Evolutionary conservation across 2,888 invertebrate genomes (phyloP), one percentile per base, ranked within the genome.

Genomic region (Dyspetes luteomarginatus): DNA sequence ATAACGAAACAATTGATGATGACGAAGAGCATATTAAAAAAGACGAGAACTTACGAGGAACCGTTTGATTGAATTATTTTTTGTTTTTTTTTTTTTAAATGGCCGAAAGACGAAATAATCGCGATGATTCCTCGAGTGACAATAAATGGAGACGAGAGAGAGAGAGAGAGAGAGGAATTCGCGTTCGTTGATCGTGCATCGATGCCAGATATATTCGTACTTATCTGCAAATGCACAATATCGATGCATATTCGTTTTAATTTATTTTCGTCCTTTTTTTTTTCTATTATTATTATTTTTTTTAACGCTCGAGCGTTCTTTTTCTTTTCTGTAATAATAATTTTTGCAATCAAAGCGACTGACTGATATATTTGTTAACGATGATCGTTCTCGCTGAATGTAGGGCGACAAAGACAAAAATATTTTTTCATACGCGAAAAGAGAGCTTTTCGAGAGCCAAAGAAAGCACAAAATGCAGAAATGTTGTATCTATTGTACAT

Each of bases 1-100:
- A 97, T 97, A 64, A 88, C 90, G 26, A 89, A 91, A 50, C 92
- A 92, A 72, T 83, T 92, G 26, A 85, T 89, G 83, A 89, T 90
- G 64, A 92, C 92, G 0, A 91, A 90, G 78, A 91, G 86, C 74
- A 89, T 92, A 81, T 83, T 92, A 26, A 91, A 91, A 68, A 92
- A 92, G 83, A 91, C 92, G 2, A 88, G 90, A 83, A 90, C 89
- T n/a, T 92, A 89, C 73, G 91, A 92, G 52, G 90, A 92, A 79
- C 86, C 89, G 43, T 86, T 88, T 30, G 90, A 91, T 64, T 81
- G 81, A 60, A 88, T 89, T 52, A 89, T 65, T 87, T 58, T 24
- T 43, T 17, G 26, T 7, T 64, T 26, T 15, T 69, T n/a, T 69
- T 50, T 36, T 48, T 24, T 43, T n/a, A 36, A 30, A 43, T 15